A percentile compares a stretch with the other conserved stretches of the same genome.
Conservation (phyloP, 1,140 invertebrate species). For the Trachelipus rathkii region DNA sequence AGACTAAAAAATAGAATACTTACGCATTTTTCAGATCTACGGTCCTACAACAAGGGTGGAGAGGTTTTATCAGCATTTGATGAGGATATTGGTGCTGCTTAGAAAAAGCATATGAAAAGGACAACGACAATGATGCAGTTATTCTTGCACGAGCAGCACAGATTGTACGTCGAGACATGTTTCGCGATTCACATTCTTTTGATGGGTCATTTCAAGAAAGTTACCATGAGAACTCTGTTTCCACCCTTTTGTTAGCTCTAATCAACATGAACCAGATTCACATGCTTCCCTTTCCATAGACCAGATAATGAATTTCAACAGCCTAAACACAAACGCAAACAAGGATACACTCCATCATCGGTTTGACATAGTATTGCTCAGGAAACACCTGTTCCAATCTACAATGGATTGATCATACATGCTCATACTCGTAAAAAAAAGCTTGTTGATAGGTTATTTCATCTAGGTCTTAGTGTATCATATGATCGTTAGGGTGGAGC, state of each 20-base stretch:
- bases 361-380: constrained; percentile 24
- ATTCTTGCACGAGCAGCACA: constrained; percentile 18
- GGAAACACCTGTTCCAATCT: no score
- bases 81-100: constrained; percentile 32
- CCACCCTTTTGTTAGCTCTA: constrained; percentile 26
- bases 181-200: constrained; percentile 29
- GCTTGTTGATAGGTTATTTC: constrained; percentile 25
- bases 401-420: constrained; percentile 30
- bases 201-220: constrained; percentile 21
- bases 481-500: constrained; percentile 21
- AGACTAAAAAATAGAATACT: no score
- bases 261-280: constrained; percentile 11
- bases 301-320: constrained; percentile 29
- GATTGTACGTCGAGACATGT: no score
- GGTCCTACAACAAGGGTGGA: constrained; percentile 20
- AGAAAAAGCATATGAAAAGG: constrained; percentile 28
- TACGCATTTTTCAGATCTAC: constrained; percentile 24
- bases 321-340: constrained; percentile 18
- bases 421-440: constrained; percentile 27
- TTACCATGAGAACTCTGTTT: constrained; percentile 25
- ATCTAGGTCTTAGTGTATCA: constrained; percentile 27
- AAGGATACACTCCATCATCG: constrained; percentile 6
- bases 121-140: constrained; percentile 28
- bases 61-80: constrained; percentile 29
- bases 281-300: constrained; percentile 8